Evolutionary conservation across 2,797 vertebrate genomes (phyloP).

Genomic region (Halcyon badia): DNA sequence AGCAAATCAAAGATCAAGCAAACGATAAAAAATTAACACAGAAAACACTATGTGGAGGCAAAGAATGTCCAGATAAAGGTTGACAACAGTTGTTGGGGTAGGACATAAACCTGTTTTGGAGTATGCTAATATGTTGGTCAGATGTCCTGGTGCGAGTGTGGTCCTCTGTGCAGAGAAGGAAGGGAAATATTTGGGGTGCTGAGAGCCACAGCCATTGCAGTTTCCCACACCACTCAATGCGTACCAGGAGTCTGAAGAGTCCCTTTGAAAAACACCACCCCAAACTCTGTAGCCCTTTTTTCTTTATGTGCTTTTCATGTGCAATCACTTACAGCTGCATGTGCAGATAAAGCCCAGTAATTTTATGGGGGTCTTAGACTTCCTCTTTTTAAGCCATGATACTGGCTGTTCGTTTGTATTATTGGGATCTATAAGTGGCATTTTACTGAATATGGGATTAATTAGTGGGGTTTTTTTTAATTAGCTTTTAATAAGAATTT

Average conservation of each 20-base stretch:
- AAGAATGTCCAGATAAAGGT: not conserved
- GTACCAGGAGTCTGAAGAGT: not conserved
- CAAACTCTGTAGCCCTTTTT: not conserved
- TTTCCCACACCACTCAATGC: not conserved
- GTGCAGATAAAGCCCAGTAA: not conserved
- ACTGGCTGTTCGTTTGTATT: not conserved
- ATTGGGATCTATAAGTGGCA: not conserved
- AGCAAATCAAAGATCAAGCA: not conserved
- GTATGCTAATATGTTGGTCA: not conserved
- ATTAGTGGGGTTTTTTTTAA: not conserved
- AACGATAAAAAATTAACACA: not conserved
- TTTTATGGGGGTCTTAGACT: not conserved
- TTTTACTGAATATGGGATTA: not conserved
- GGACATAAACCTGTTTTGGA: not conserved
- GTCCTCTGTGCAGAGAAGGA: fast-evolving
- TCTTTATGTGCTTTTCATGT: not conserved
- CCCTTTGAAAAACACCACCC: not conserved
- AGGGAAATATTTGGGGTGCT: not conserved
- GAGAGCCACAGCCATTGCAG: not conserved
- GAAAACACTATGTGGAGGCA: not conserved
- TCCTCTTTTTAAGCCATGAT: not conserved
- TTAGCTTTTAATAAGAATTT: not conserved
- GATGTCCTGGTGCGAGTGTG: not conserved
- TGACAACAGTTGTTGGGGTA: not conserved
- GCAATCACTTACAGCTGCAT: not conserved